Percentiles rank a stretch among this genome's conserved stretches.
Conservation (phyloP, 2,888 invertebrate genomes). For the Rhyacophila evoluta region DNA sequence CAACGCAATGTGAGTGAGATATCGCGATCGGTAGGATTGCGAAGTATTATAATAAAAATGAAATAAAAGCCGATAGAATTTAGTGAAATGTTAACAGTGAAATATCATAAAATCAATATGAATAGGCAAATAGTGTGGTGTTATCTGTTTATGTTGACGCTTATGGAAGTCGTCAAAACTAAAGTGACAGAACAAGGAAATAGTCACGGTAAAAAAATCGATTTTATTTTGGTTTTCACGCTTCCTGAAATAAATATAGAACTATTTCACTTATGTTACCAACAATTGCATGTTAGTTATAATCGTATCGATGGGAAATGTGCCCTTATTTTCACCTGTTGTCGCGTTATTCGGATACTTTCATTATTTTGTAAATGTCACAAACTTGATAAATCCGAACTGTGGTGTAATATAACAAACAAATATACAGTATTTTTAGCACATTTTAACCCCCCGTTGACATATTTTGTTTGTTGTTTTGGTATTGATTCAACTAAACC, state of each 20-base stretch:
- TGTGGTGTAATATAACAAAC: slow-evolving; percentile 36
- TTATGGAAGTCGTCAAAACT: slow-evolving; percentile 76
- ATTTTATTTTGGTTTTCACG: slow-evolving; percentile 51
- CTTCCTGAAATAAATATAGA: slow-evolving; percentile 45
- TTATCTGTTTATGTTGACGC: slow-evolving; percentile 76
- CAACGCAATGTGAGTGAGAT: slow-evolving; percentile 48
- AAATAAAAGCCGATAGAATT: slow-evolving; percentile 45
- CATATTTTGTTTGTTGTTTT: neutral
- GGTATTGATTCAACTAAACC: neutral
- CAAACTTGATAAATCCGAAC: slow-evolving; percentile 24
- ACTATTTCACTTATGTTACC: slow-evolving; percentile 32
- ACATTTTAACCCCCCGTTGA: slow-evolving; percentile 29
- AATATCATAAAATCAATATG: slow-evolving; percentile 64
- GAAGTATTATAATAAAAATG: slow-evolving; percentile 47
- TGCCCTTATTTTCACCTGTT: slow-evolving; percentile 37
- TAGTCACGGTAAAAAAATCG: slow-evolving; percentile 76
- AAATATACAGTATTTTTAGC: slow-evolving; percentile 13
- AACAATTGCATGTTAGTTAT: slow-evolving; percentile 2
- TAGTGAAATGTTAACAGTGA: slow-evolving; percentile 54
- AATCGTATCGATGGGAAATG: neutral
- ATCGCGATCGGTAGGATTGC: slow-evolving; percentile 37
- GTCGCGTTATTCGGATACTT: slow-evolving; percentile 31
- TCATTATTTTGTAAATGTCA: slow-evolving; percentile 31
- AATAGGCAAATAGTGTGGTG: slow-evolving; percentile 72
- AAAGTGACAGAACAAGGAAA: slow-evolving; percentile 80